Percentiles rank a stretch among this genome's conserved stretches.
phyloP scores from a whole-genome alignment of 2,888 invertebrate genomes.

The Coenonympha arcania region DNA sequence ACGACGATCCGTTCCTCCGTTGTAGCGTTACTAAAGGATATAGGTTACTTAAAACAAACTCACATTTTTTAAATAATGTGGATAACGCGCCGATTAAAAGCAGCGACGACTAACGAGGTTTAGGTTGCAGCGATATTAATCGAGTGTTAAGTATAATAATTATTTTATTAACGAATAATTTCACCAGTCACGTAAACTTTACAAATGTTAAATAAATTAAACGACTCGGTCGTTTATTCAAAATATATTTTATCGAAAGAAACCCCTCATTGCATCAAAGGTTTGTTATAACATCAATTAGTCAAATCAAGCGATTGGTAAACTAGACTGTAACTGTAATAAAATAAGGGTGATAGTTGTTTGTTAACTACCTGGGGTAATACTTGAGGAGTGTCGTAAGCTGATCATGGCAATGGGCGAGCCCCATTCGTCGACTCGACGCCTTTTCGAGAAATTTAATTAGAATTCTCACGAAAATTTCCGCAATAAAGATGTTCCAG shows the following conservation, averaged over 20 bases:
- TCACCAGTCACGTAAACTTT: no score
- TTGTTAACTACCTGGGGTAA: neutral
- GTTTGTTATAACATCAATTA: conserved; percentile 21
- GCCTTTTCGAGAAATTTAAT: conserved; percentile 60
- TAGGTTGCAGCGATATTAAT: no score
- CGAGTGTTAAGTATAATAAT: no score
- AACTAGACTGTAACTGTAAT: neutral
- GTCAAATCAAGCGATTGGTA: neutral
- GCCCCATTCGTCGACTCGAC: conserved; percentile 38
- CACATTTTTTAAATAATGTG: no score
- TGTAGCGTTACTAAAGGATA: no score
- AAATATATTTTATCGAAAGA: conserved; percentile 7
- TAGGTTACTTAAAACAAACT: no score
- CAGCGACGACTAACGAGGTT: no score
- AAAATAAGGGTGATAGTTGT: conserved; percentile 7
- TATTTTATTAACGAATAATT: no score
- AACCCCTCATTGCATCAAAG: conserved; percentile 16
- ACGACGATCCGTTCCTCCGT: no score
- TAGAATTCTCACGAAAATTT: conserved; percentile 58
- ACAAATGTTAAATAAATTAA: neutral
- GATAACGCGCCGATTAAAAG: no score
- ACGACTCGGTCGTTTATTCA: neutral
- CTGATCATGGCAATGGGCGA: conserved; percentile 21
- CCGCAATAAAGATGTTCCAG: conserved; percentile 54
- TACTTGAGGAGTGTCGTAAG: conserved; percentile 20